Base-by-base conservation (phyloP, 2,113 vertebrate species). In the Oncorhynchus keta region DNA sequence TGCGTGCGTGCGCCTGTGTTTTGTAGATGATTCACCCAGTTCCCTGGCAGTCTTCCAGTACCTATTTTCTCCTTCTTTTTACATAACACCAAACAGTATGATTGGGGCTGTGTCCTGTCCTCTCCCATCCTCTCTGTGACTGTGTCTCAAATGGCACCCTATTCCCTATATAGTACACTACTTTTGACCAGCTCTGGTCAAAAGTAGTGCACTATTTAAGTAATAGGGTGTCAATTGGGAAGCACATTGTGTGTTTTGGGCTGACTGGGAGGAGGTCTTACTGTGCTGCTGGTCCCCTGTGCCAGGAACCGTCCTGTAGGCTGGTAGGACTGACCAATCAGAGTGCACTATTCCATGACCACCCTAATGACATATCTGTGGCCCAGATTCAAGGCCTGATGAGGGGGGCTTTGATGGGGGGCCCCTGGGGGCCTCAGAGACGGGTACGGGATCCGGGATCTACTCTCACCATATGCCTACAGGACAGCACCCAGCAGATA, bases 1-100 rank as follows among this genome's bases (percentile, higher is more conserved):
- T 55, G 35, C 39, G 30, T 72, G 69, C 45, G 24, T 22, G 20
- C 7, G 66, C 76, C 77, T 83, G 78, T 13, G 62, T 45, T 78
- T 81, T 83, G 77, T 82, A 69, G 84, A 89, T 93, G 91, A 93
- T 88, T 93, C 91, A 91, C 78, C 79, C 83, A 83, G 83, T 75
- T 88, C 86, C 78, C 88, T 93, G 93, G 92, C 91, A 90, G 78
- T 39, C 5, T 39, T 86, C 93, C 92, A 94, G 81, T 83, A 86
- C 87, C 90, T 92, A 90, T 93, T 93, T 92, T 90, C 86, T 89
- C 88, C 82, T 87, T 87, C 83, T 89, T 81, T 91, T 93, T 93
- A 93, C 90, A 89, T 93, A 93, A 93, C 39, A 45, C 39, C 39
- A 45, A 45, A 45, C 83, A 81, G 75, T 84, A 81, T 83, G 84